Evolutionary conservation across 2,113 vertebrate species (phyloP).

Genomic region (Poecilia latipinna): DNA sequence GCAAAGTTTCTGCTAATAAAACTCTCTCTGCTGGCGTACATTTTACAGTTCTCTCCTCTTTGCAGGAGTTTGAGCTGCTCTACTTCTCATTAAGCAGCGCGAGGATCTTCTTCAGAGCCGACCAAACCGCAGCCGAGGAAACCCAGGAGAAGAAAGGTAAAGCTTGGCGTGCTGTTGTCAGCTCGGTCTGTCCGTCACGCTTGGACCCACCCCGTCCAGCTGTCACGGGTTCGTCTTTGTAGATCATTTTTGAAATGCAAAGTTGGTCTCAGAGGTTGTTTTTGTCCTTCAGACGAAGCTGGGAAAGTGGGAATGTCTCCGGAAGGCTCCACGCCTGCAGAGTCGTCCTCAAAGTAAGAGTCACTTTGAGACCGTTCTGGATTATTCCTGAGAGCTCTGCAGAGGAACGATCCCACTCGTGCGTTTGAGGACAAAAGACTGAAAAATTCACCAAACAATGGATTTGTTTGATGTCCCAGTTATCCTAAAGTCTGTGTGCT

Average conservation of each 20-base stretch:
- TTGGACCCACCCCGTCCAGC: neutral
- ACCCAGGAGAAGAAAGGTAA: conserved; percentile 94
- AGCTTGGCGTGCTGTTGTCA: conserved; percentile 74
- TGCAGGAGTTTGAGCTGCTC: conserved; percentile 97
- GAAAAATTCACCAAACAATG: conserved; percentile 1
- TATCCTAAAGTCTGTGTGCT: conserved; percentile 27
- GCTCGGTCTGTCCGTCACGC: neutral
- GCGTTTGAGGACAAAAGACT: conserved; percentile 1
- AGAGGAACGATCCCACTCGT: neutral
- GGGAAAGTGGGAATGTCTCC: conserved; percentile 54
- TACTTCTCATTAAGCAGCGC: conserved; percentile 98
- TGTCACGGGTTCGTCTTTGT: neutral
- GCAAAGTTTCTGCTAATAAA: neutral
- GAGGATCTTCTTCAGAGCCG: conserved; percentile 98
- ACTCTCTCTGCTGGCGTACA: neutral
- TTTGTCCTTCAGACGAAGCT: conserved; percentile 55
- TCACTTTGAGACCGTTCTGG: neutral
- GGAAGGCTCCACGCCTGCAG: conserved; percentile 44
- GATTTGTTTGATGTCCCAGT: neutral
- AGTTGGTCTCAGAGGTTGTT: neutral
- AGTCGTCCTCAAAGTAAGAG: conserved; percentile 64
- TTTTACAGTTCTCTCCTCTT: conserved; percentile 2
- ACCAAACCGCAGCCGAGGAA: conserved; percentile 97
- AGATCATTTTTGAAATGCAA: conserved; percentile 13
- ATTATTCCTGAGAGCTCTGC: neutral